Percentiles rank a stretch among this genome's conserved stretches.
Evolutionary conservation across 2,888 invertebrate genomes (phyloP).

Genomic region (Ophion slaviceki): DNA sequence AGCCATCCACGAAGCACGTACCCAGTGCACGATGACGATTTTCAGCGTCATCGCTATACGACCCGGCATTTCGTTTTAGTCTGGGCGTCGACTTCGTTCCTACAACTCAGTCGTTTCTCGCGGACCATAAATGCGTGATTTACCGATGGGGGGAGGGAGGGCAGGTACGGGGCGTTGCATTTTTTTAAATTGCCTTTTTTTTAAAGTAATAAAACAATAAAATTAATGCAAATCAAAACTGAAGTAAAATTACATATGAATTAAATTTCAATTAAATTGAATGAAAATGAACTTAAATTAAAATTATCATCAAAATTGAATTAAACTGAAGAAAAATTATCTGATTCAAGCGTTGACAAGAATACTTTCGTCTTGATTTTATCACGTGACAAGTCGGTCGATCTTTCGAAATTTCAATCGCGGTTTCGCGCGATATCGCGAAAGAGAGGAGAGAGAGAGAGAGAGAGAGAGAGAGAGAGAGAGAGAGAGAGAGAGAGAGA

Average conservation of each 20-base stretch:
- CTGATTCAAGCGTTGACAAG: not conserved
- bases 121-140: not conserved
- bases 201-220: no score
- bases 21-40: constrained; percentile 42
- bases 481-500: not conserved
- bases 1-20: constrained; percentile 29
- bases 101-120: constrained; percentile 15
- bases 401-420: not conserved
- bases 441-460: not conserved
- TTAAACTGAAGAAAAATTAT: not conserved
- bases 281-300: not conserved
- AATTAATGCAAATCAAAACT: no score
- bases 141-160: not conserved
- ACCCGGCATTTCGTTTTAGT: constrained; percentile 43
- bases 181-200: no score
- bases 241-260: not conserved
- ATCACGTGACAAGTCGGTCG: not conserved
- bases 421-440: not conserved
- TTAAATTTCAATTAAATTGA: not conserved
- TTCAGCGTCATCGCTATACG: constrained; percentile 24
- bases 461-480: not conserved
- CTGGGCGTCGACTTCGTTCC: constrained; percentile 50
- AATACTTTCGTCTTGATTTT: not conserved
- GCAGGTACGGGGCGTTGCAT: not conserved
- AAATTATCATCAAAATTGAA: not conserved